Conservation (phyloP, 2,113 vertebrate genomes). For the Leptosomus discolor region DNA sequence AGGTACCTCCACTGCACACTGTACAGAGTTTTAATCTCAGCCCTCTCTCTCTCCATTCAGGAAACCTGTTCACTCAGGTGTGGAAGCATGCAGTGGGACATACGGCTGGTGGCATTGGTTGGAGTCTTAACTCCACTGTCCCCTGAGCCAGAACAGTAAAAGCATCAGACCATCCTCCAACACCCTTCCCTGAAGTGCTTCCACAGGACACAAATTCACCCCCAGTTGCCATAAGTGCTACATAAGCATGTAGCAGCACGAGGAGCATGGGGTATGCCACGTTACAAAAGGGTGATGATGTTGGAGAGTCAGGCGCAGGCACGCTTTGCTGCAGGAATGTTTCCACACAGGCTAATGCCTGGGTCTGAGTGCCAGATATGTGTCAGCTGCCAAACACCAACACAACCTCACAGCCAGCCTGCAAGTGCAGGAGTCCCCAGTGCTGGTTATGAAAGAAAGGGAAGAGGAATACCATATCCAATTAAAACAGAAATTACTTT, state of each 20-base stretch:
- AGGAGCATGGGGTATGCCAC: neutral
- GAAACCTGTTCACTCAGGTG: neutral
- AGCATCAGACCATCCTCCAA: neutral
- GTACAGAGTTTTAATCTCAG: neutral
- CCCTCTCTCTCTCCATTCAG: neutral
- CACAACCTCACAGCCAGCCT: neutral
- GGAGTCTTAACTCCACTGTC: neutral
- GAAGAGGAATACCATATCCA: neutral
- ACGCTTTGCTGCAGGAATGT: neutral
- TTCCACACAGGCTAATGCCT: neutral
- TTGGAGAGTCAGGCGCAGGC: neutral
- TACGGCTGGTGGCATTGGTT: accelerated
- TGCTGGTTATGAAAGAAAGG: neutral
- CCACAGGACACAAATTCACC: neutral
- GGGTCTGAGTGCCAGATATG: neutral
- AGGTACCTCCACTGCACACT: neutral
- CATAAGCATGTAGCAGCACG: neutral
- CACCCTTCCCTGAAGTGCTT: neutral
- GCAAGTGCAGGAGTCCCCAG: neutral
- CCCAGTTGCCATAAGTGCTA: neutral
- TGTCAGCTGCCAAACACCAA: neutral
- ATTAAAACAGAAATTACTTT: neutral
- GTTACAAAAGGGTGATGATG: neutral
- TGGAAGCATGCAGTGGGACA: neutral
- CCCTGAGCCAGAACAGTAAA: neutral